Conservation (phyloP, 2,888 invertebrate species). For the Physocephala rufipes region DNA sequence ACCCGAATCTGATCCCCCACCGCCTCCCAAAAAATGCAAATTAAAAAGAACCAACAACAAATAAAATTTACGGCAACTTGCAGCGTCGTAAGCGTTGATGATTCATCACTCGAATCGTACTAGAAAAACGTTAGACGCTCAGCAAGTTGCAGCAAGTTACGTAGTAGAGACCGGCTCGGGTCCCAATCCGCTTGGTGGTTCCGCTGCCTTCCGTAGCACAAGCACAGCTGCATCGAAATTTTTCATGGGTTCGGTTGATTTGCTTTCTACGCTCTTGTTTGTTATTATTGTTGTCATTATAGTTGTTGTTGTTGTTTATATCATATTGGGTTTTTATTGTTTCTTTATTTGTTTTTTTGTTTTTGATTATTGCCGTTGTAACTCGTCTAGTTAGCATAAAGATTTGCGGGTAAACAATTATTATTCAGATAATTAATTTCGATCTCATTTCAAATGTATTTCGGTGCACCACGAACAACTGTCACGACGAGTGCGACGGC, state of each 20-base stretch:
- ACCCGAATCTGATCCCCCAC: constrained; percentile 19
- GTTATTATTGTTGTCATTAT: constrained; percentile 40
- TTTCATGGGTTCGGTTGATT: constrained; percentile 14
- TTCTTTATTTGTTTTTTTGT: constrained; percentile 43
- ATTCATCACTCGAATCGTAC: no score
- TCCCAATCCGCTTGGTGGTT: neutral
- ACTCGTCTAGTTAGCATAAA: constrained; percentile 33
- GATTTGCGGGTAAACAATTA: constrained; percentile 52
- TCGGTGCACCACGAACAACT: neutral
- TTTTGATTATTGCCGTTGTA: constrained; percentile 42
- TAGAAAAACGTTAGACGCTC: constrained; percentile 15
- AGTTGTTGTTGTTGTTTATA: constrained; percentile 42
- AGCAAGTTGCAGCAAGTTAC: constrained; percentile 4
- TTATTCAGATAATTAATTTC: constrained; percentile 62
- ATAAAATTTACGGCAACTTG: constrained; percentile 34
- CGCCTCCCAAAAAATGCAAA: neutral
- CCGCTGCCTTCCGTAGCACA: neutral
- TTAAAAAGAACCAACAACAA: constrained; percentile 8
- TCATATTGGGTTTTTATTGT: constrained; percentile 32
- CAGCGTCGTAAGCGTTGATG: no score
- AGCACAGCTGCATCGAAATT: constrained; percentile 26
- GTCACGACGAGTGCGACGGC: no score
- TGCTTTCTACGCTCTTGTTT: constrained; percentile 37
- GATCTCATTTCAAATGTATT: constrained; percentile 46
- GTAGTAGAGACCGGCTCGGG: neutral